Percentiles rank a stretch among this genome's conserved stretches.
phyloP scores from a whole-genome alignment of 37 sponge, comb jelly and placozoan species.

The Aplysina aerophoba region DNA sequence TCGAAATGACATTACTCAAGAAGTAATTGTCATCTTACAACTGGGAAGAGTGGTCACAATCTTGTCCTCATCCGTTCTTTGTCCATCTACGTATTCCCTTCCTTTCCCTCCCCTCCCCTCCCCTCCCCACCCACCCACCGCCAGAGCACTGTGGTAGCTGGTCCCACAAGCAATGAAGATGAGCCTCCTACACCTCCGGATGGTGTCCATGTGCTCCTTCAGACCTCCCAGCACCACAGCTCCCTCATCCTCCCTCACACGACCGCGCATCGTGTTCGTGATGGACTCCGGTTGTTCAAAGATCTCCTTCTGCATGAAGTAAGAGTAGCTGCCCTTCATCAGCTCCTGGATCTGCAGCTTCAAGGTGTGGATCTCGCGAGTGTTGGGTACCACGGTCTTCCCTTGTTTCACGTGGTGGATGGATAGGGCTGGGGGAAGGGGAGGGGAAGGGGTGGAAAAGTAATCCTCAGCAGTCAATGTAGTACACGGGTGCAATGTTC shows the following conservation, averaged over 20 bases:
- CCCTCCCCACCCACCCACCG: conserved; percentile 63
- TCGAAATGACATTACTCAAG: neutral
- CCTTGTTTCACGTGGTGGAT: conserved; percentile 87
- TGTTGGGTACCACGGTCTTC: conserved; percentile 47
- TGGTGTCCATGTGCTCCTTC: conserved; percentile 73
- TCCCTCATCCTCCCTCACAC: conserved; percentile 74
- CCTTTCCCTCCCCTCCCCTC: neutral
- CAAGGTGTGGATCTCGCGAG: conserved; percentile 88
- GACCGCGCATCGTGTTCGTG: conserved; percentile 97
- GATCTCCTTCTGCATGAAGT: conserved; percentile 99
- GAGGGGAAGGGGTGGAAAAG: neutral
- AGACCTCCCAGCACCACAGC: conserved; percentile 94
- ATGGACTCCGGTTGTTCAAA: conserved; percentile 98
- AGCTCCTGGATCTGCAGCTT: conserved; percentile 96
- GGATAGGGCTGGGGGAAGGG: conserved; percentile 63
- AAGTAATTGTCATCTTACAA: neutral
- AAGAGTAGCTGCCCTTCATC: conserved; percentile 95
- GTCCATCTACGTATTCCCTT: neutral
- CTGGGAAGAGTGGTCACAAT: neutral
- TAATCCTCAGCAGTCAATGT: neutral
- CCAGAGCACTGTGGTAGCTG: conserved; percentile 94
- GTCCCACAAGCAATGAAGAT: conserved; percentile 98
- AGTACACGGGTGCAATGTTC: too few relatives aligned
- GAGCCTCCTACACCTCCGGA: conserved; percentile 88
- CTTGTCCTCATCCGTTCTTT: neutral